Evolutionary conservation across 2,888 invertebrate species (phyloP).

Genomic region (Adelognathus sp.): DNA sequence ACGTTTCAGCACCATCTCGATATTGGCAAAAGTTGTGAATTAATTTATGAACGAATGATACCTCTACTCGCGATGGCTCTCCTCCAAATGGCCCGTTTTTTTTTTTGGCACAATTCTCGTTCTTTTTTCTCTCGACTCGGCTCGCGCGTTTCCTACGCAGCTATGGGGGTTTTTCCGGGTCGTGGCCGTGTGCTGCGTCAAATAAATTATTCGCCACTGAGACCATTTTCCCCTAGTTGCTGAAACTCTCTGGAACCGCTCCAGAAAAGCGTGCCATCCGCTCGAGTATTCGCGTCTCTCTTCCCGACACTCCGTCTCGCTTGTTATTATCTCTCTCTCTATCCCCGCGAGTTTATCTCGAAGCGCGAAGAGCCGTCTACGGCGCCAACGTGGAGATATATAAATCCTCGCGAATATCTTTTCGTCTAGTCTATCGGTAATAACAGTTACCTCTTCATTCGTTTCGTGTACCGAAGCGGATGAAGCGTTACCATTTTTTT

Average conservation of each 20-base stretch:
- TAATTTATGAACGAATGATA: slow-evolving; percentile 43
- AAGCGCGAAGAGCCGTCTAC: background rate
- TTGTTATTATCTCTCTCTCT: slow-evolving; percentile 33
- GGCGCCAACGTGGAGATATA: slow-evolving; percentile 10
- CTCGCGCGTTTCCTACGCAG: background rate
- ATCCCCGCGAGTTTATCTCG: slow-evolving; percentile 10
- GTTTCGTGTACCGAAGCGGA: too few relatives aligned
- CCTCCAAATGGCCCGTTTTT: slow-evolving; percentile 49
- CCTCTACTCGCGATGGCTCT: slow-evolving; percentile 36
- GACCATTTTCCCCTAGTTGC: slow-evolving; percentile 42
- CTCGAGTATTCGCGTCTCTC: slow-evolving; percentile 43
- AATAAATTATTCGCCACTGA: slow-evolving; percentile 60
- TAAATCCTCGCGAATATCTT: background rate
- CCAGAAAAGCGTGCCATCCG: slow-evolving; percentile 52
- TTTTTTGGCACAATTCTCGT: background rate
- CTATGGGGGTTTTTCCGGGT: slow-evolving; percentile 39
- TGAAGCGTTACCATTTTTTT: too few relatives aligned
- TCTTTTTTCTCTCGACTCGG: background rate
- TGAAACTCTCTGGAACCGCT: slow-evolving; percentile 55
- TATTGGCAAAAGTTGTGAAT: background rate
- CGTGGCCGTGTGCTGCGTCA: slow-evolving; percentile 44
- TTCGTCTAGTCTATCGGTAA: background rate
- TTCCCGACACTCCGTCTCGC: slow-evolving; percentile 2
- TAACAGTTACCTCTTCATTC: background rate
- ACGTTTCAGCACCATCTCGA: too few relatives aligned